Percentiles rank a stretch among this genome's conserved stretches.
Evolutionary conservation across 2,797 vertebrate species (phyloP).

Genomic region (Lycodopsis pacificus): DNA sequence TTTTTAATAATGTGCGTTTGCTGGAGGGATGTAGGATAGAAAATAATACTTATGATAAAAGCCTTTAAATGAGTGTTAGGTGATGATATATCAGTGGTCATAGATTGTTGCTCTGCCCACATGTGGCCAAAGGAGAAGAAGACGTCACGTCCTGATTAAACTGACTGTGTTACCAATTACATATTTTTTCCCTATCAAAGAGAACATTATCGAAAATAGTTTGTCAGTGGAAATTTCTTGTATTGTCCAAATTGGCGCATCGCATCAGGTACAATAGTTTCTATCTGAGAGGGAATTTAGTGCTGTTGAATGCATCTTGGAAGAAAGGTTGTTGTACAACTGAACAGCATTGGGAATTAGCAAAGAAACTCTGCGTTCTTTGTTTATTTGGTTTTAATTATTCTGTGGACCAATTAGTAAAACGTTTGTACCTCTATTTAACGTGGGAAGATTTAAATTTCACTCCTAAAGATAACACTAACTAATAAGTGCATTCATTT

Average conservation of each 20-base stretch:
- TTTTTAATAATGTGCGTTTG: not conserved
- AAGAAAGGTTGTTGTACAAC: constrained; percentile 2
- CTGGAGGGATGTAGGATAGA: not conserved
- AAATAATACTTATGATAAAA: not conserved
- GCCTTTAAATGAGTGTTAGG: not conserved
- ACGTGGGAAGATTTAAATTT: constrained; percentile 1
- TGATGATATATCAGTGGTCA: not conserved
- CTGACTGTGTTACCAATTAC: not conserved
- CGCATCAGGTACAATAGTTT: not conserved
- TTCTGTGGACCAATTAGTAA: not conserved
- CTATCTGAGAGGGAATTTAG: not conserved
- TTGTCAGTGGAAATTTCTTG: too few species aligned
- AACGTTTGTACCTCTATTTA: not conserved
- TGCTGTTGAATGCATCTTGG: not conserved
- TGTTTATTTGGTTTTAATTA: constrained; percentile 43
- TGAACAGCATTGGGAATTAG: not conserved
- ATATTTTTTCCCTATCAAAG: not conserved
- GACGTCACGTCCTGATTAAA: not conserved
- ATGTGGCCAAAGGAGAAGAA: not conserved
- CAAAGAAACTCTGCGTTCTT: not conserved
- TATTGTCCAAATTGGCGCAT: not conserved
- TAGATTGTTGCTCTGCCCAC: not conserved
- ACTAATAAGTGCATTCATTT: not conserved
- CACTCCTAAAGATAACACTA: not conserved
- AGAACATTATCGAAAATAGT: not conserved